These are phyloP conservation scores for Lordiphosa fenestrarum DNA, from an alignment of 2,888 invertebrate genomes.

Conservation along the genomic window DNA sequence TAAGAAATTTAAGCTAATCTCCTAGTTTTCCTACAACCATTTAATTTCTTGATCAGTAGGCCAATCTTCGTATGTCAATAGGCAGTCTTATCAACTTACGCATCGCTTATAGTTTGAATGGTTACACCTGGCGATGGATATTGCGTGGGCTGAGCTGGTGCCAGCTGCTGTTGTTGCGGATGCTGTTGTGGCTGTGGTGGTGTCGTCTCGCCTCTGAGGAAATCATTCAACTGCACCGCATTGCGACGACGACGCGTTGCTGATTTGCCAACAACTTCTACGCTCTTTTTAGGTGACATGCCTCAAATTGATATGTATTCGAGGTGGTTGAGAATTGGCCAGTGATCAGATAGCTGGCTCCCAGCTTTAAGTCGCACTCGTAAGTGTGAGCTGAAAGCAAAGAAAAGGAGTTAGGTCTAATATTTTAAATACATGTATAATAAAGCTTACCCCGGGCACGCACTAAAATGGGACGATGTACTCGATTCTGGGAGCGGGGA, in stretches of 20 bases:
- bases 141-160: background rate
- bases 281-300: constrained; percentile 74
- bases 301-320: constrained; percentile 61
- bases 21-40: no score
- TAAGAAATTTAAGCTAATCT: no score
- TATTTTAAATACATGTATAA: background rate
- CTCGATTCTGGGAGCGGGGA: constrained; percentile 54
- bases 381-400: constrained; percentile 54
- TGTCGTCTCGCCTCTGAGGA: constrained; percentile 19
- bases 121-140: no score
- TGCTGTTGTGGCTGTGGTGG: background rate
- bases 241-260: constrained; percentile 15
- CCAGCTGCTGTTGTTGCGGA: background rate
- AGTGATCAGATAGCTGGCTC: constrained; percentile 68
- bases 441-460: constrained; percentile 56
- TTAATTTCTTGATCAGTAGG: no score
- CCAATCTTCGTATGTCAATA: no score
- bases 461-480: constrained; percentile 61
- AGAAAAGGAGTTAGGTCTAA: background rate
- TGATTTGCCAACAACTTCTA: constrained; percentile 17
- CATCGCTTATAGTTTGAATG: no score
- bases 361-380: constrained; percentile 73
- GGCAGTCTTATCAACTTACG: no score
- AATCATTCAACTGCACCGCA: constrained; percentile 38
- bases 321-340: constrained; percentile 67